Evolutionary conservation across 2,113 vertebrate genomes (phyloP).

Genomic region (Hucho hucho): DNA sequence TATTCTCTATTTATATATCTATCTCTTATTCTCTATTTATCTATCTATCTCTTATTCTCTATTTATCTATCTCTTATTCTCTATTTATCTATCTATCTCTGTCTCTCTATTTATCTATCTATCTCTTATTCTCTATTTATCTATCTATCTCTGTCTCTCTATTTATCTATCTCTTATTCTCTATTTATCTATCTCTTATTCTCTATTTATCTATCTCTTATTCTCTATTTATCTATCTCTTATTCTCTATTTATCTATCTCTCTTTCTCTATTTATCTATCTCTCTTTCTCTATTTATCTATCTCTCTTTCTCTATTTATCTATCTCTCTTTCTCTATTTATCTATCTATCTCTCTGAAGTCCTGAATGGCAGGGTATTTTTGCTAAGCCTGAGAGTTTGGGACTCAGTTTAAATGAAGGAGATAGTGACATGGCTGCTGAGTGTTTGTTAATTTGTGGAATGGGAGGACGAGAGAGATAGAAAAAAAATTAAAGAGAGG

Average conservation of each 20-base stretch:
- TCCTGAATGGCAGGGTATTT: constrained; percentile 5
- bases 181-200: background rate
- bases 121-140: background rate
- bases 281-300: background rate
- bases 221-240: background rate
- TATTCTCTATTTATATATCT: background rate
- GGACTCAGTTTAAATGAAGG: background rate
- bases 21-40: background rate
- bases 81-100: background rate
- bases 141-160: background rate
- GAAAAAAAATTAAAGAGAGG: background rate
- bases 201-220: background rate
- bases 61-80: no score
- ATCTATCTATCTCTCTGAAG: constrained; percentile 2
- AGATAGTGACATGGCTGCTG: background rate
- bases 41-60: background rate
- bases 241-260: background rate
- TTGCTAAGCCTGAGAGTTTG: background rate
- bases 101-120: no score
- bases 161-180: background rate
- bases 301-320: background rate
- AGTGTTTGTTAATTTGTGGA: background rate
- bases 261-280: background rate
- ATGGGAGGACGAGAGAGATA: background rate
- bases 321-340: background rate